Evolutionary conservation across 2,888 invertebrate species (phyloP), one percentile per base, ranked within the genome.

Genomic region (Heliconius hortense): DNA sequence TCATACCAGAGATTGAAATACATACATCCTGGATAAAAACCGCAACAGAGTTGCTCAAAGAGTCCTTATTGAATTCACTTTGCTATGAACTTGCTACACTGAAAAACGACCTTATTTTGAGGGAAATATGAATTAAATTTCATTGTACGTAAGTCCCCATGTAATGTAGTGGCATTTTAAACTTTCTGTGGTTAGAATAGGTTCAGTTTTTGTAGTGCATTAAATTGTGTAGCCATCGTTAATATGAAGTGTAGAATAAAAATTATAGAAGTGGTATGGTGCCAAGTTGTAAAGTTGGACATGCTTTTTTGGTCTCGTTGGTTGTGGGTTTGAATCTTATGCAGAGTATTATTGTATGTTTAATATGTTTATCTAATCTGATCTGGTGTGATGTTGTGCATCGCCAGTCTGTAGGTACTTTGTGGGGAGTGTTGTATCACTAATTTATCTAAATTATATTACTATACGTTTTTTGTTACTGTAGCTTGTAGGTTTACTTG

Each of bases 61-160:
- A 62, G 74, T 59, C 72, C 76, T 79, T 77, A 79, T 80, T 80
- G 78, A 79, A 80, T 80, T 73, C 73, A 70, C 70, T 73, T 72
- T 59, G 56, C 39, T n/a, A 21, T 63, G 62, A 53, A 70, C 69
- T 28, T 26, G 21, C 53, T 24, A 18, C n/a, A 62, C 18, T 35
- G 26, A 21, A 74, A 72, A 31, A 39, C 60, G 53, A 69, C 69
- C 69, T 73, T 64, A 66, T 74, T 26, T 0, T 0, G 1, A 15
- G 7, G 0, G 1, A n/a, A 1, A 70, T 78, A 74, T 15, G 53
- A 72, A 62, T 24, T 69, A 74, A 43, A 74, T 74, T 72, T 66
- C 28, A 31, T 43, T 62, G 4, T 24, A 24, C 8, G 5, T 10
- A n/a, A 15, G 15, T 28, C 48, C 0, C 1, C 26, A 11, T 72